phyloP scores from a whole-genome alignment of 2,113 vertebrate genomes.

The Cynopterus brachyotis region DNA sequence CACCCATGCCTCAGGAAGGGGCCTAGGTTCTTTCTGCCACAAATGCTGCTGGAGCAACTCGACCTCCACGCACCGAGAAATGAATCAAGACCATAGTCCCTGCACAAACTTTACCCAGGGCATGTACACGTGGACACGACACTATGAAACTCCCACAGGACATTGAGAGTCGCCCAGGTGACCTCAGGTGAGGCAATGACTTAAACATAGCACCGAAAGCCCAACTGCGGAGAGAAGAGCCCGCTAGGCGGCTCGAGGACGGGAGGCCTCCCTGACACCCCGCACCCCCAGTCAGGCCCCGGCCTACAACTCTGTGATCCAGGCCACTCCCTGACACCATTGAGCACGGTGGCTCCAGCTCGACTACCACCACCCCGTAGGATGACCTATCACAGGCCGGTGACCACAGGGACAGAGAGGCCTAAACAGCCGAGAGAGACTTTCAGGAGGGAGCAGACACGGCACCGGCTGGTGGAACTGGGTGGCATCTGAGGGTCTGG shows the following conservation, averaged over 20 bases:
- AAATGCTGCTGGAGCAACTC: neutral
- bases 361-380: neutral
- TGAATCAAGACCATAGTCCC: neutral
- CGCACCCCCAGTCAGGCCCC: neutral
- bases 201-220: neutral
- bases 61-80: neutral
- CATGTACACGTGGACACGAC: neutral
- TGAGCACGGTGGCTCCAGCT: fast-evolving
- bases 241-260: neutral
- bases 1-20: neutral
- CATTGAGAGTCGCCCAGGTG: neutral
- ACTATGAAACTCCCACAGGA: neutral
- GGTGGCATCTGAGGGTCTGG: neutral
- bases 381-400: neutral
- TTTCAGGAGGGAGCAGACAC: neutral
- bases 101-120: neutral
- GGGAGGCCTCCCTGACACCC: too few species aligned
- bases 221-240: neutral
- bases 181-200: neutral
- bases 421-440: neutral
- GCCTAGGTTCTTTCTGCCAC: neutral
- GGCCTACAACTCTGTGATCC: neutral
- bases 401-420: neutral
- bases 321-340: neutral
- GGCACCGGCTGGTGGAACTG: fast-evolving